phyloP scores from a whole-genome alignment of 2,113 vertebrate genomes.

The Epinephelus fuscoguttatus region DNA sequence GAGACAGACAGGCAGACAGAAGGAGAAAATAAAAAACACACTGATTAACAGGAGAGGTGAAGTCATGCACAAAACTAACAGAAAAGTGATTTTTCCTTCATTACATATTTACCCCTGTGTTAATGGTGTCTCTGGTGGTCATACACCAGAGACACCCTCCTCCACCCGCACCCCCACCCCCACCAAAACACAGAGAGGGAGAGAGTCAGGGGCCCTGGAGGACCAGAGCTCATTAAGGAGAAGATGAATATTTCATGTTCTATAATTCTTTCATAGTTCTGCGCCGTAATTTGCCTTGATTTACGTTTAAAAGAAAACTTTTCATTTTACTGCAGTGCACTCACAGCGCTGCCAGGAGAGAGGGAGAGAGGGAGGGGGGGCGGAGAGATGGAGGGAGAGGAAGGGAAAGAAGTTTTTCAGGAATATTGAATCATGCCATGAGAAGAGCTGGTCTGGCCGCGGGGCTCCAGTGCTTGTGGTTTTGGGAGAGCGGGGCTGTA shows the following conservation, averaged over 20 bases:
- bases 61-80: conserved; percentile 82
- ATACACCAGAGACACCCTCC: conserved; percentile 10
- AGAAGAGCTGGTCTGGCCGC: conserved; percentile 43
- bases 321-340: conserved; percentile 74
- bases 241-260: conserved; percentile 84
- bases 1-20: neutral
- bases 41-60: conserved; percentile 80
- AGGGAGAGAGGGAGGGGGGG: neutral
- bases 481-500: conserved; percentile 54
- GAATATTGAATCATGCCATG: conserved; percentile 71
- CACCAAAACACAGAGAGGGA: neutral
- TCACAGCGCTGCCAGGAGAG: conserved; percentile 49
- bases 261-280: conserved; percentile 86
- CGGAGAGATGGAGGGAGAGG: neutral
- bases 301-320: conserved; percentile 76
- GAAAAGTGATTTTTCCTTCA: conserved; percentile 83
- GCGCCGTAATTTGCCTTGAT: conserved; percentile 79
- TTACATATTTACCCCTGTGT: conserved; percentile 85
- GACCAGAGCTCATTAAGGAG: conserved; percentile 82
- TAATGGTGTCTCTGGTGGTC: conserved; percentile 82
- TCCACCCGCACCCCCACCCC: neutral
- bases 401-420: conserved; percentile 32
- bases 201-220: conserved; percentile 60
- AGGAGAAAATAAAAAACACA: conserved; percentile 41
- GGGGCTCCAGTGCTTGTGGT: conserved; percentile 50